Evolutionary conservation across 2,888 invertebrate species (phyloP).

Genomic region (Tyria jacobaeae): DNA sequence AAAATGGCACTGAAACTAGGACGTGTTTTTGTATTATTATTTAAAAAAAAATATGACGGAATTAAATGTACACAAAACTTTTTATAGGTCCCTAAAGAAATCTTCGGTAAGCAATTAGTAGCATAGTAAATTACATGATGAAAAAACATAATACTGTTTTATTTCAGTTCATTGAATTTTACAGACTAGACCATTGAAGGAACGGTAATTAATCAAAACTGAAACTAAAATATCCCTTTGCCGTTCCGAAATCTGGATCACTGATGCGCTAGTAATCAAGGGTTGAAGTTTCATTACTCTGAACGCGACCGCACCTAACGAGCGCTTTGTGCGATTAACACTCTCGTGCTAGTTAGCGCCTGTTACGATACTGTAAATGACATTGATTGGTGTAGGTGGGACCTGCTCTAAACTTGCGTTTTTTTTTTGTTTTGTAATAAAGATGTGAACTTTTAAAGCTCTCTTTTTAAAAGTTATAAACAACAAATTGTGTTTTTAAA

Average conservation of each 20-base stretch:
- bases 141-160: too few relatives aligned
- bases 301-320: conserved; percentile 38
- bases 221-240: background rate
- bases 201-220: conserved; percentile 2
- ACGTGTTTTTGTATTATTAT: too few relatives aligned
- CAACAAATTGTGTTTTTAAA: too few relatives aligned
- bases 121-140: too few relatives aligned
- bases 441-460: too few relatives aligned
- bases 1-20: too few relatives aligned
- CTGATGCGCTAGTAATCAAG: conserved; percentile 24
- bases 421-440: too few relatives aligned
- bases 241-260: conserved; percentile 13
- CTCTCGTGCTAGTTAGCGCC: conserved; percentile 47
- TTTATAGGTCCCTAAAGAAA: too few relatives aligned
- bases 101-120: too few relatives aligned
- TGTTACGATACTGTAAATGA: conserved; percentile 44
- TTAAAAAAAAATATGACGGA: too few relatives aligned
- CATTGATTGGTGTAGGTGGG: conserved; percentile 32
- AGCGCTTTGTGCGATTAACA: conserved; percentile 49
- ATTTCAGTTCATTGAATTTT: background rate
- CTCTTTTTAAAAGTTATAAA: too few relatives aligned
- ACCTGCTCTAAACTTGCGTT: background rate
- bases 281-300: conserved; percentile 28
- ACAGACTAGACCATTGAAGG: background rate
- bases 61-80: too few relatives aligned